A percentile compares a stretch with the other conserved stretches of the same genome.
Evolutionary conservation across 2,888 invertebrate species (phyloP).

Genomic region (Dicranocentrus wangi): DNA sequence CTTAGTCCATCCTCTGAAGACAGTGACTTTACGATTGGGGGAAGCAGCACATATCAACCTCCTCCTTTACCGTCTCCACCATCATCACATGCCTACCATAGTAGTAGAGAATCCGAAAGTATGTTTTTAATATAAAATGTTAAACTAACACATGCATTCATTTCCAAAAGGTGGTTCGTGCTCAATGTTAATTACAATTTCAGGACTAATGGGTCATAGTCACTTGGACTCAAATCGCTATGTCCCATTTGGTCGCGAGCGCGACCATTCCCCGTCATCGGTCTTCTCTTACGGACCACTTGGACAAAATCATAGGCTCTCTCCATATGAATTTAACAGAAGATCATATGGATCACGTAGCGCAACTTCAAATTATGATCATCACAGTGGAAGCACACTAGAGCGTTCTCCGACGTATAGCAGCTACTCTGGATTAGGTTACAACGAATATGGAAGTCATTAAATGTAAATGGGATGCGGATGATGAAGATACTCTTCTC

Average conservation of each 20-base stretch:
- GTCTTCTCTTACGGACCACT: conserved; percentile 41
- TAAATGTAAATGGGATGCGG: too few species aligned
- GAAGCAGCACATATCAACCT: conserved; percentile 41
- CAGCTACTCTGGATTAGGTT: conserved; percentile 26
- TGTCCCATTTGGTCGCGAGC: not conserved
- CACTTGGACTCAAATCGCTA: conserved; percentile 6
- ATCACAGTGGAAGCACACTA: conserved; percentile 9
- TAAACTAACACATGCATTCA: not conserved
- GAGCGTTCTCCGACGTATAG: conserved; percentile 26
- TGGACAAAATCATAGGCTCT: conserved; percentile 11
- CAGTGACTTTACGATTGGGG: conserved; percentile 28
- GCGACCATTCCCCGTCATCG: conserved; percentile 1
- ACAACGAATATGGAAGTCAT: conserved; percentile 32
- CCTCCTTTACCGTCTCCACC: conserved; percentile 38
- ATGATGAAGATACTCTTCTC: too few species aligned
- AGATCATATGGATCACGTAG: conserved; percentile 22
- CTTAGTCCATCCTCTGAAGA: conserved; percentile 38
- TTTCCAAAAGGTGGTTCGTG: too few species aligned
- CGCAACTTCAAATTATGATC: conserved; percentile 17
- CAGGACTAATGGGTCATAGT: not conserved
- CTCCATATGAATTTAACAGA: not conserved
- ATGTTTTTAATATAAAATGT: too few species aligned
- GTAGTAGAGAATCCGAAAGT: too few species aligned
- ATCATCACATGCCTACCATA: conserved; percentile 27
- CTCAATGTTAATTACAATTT: too few species aligned